These are phyloP conservation scores for Hoplodrina blanda DNA, from an alignment of 2,888 invertebrate genomes.

Conservation along the genomic window DNA sequence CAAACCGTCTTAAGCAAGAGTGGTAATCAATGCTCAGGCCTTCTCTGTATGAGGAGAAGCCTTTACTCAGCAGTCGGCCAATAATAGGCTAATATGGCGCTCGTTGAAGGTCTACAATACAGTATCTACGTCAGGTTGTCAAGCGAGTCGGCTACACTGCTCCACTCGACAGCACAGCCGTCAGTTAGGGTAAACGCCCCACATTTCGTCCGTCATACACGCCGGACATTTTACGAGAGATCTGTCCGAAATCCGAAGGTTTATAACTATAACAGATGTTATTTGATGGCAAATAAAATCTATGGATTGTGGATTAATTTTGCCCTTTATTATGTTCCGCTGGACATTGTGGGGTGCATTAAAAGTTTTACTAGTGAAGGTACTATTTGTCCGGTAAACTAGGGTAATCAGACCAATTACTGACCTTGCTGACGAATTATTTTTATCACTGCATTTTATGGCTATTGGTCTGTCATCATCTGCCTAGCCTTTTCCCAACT, in stretches of 20 bases:
- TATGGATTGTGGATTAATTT: constrained; percentile 41
- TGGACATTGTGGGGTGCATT: not conserved
- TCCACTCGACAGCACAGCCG: constrained; percentile 7
- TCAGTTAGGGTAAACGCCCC: constrained; percentile 21
- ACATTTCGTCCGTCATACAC: constrained; percentile 27
- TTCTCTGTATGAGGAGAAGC: too few relatives aligned
- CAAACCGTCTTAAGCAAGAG: too few relatives aligned
- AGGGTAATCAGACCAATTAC: too few relatives aligned
- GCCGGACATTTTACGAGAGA: constrained; percentile 47
- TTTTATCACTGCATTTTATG: too few relatives aligned
- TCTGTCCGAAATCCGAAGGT: constrained; percentile 38
- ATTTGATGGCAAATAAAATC: constrained; percentile 60
- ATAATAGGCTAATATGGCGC: too few relatives aligned
- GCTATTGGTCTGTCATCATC: too few relatives aligned
- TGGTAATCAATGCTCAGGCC: too few relatives aligned
- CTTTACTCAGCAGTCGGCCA: too few relatives aligned
- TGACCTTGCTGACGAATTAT: too few relatives aligned
- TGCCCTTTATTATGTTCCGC: constrained; percentile 22
- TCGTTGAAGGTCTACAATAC: not conserved
- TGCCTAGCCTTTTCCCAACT: too few relatives aligned
- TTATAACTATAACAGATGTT: constrained; percentile 63
- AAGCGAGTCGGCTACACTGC: constrained; percentile 16
- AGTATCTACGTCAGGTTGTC: constrained; percentile 14
- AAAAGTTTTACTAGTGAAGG: too few relatives aligned
- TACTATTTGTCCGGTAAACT: too few relatives aligned